These are phyloP conservation scores for Choristoneura rosaceana DNA, from an alignment of 2,888 invertebrate genomes.

Conservation along the genomic window DNA sequence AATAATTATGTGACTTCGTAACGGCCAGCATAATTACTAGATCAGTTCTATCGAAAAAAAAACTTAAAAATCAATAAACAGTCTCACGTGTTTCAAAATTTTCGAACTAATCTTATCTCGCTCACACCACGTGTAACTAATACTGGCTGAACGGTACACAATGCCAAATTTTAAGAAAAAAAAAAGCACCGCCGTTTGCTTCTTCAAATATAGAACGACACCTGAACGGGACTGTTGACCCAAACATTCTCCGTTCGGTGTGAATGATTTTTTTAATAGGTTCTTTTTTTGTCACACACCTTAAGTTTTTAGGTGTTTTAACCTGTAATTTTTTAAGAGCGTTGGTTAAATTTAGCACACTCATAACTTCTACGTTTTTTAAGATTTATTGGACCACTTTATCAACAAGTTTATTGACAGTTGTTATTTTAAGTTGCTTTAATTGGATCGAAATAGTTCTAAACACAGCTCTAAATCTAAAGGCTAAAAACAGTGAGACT, in stretches of 20 bases:
- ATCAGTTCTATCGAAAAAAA: slow-evolving; percentile 1
- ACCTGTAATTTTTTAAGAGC: neutral
- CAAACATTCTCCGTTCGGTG: slow-evolving; percentile 42
- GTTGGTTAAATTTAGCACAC: no score
- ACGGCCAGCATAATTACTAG: no score
- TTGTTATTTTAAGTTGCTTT: no score
- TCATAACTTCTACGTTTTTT: no score
- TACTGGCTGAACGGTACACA: slow-evolving; percentile 25
- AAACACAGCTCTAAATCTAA: no score
- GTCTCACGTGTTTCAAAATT: slow-evolving; percentile 17
- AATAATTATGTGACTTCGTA: no score
- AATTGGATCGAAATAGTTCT: no score
- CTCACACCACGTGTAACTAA: slow-evolving; percentile 31
- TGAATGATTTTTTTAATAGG: slow-evolving; percentile 39
- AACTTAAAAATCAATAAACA: slow-evolving; percentile 10
- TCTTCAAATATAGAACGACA: slow-evolving; percentile 47
- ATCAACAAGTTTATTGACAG: no score
- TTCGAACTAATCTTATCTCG: slow-evolving; percentile 7
- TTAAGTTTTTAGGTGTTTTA: slow-evolving; percentile 20
- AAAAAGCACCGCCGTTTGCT: slow-evolving; percentile 24
- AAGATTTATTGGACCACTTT: no score
- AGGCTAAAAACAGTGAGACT: no score
- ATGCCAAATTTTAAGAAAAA: slow-evolving; percentile 41
- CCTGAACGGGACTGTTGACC: slow-evolving; percentile 54
- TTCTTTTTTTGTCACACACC: slow-evolving; percentile 33